Evolutionary conservation across 2,888 invertebrate species (phyloP).

Genomic region (Drosophila tripunctata): DNA sequence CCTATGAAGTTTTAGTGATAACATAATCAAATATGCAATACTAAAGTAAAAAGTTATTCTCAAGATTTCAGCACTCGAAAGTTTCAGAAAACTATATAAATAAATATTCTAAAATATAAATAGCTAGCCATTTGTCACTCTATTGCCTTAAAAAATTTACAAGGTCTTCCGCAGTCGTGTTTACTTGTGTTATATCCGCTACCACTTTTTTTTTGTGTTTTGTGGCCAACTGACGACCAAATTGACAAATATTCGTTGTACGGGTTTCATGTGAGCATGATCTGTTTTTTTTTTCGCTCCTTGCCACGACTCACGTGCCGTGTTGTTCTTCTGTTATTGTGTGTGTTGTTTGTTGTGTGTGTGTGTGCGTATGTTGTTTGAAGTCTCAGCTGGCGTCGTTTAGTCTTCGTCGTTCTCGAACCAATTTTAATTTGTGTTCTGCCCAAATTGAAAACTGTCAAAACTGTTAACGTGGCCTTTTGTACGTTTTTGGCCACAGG

Average conservation of each 20-base stretch:
- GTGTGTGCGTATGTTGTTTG: slow-evolving; percentile 25
- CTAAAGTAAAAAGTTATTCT: too few species aligned
- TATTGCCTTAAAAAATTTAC: background rate
- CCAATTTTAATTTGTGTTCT: slow-evolving; percentile 69
- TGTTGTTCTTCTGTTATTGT: slow-evolving; percentile 23
- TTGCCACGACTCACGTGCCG: background rate
- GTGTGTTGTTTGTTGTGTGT: background rate
- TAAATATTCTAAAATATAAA: too few species aligned
- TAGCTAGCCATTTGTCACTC: too few species aligned
- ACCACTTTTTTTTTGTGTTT: slow-evolving; percentile 12
- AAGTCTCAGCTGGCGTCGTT: slow-evolving; percentile 65
- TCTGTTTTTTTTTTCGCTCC: background rate
- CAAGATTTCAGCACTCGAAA: too few species aligned
- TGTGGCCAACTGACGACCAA: slow-evolving; percentile 34
- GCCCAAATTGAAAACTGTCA: slow-evolving; percentile 74
- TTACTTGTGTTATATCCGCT: background rate
- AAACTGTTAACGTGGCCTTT: slow-evolving; percentile 65
- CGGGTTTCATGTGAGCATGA: slow-evolving; percentile 25
- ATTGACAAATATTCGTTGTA: slow-evolving; percentile 67
- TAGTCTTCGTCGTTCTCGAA: slow-evolving; percentile 42
- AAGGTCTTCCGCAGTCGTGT: background rate
- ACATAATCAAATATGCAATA: too few species aligned
- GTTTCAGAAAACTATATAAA: too few species aligned
- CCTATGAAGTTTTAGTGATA: too few species aligned
- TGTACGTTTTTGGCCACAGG: slow-evolving; percentile 27